These are phyloP conservation scores for Tyria jacobaeae DNA, from an alignment of 2,888 invertebrate genomes.

Conservation along the genomic window DNA sequence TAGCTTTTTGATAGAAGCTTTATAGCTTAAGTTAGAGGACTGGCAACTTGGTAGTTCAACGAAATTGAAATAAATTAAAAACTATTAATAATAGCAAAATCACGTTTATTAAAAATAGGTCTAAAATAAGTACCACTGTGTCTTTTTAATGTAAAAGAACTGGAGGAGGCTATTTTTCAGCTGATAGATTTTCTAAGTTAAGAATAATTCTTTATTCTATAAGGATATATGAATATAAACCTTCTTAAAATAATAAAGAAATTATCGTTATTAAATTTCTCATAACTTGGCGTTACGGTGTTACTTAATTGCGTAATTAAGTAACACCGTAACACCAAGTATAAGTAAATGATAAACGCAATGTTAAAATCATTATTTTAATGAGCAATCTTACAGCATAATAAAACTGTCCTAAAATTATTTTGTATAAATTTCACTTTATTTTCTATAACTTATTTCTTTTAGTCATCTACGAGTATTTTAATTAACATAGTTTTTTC, in stretches of 20 bases:
- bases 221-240: not conserved
- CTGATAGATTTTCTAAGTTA: too few species aligned
- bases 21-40: constrained; percentile 1
- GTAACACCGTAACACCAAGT: constrained; percentile 32
- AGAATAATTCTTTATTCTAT: not conserved
- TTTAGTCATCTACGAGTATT: constrained; percentile 31
- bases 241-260: not conserved
- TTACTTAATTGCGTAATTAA: constrained; percentile 22
- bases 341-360: constrained; percentile 34
- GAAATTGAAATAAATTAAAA: not conserved
- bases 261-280: constrained; percentile 18
- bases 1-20: constrained; percentile 20
- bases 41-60: constrained; percentile 8
- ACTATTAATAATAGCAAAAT: too few species aligned
- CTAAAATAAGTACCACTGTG: too few species aligned
- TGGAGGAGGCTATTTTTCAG: too few species aligned
- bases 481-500: constrained; percentile 44
- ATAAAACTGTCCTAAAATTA: constrained; percentile 29
- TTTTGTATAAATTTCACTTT: constrained; percentile 45
- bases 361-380: constrained; percentile 26
- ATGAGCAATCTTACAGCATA: constrained; percentile 34
- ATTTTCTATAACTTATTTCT: constrained; percentile 27
- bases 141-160: too few species aligned
- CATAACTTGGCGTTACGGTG: too few species aligned
- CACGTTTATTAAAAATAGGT: too few species aligned